These are phyloP conservation scores for Gephyroberyx darwinii DNA, from an alignment of 2,797 vertebrate genomes.

Conservation along the genomic window DNA sequence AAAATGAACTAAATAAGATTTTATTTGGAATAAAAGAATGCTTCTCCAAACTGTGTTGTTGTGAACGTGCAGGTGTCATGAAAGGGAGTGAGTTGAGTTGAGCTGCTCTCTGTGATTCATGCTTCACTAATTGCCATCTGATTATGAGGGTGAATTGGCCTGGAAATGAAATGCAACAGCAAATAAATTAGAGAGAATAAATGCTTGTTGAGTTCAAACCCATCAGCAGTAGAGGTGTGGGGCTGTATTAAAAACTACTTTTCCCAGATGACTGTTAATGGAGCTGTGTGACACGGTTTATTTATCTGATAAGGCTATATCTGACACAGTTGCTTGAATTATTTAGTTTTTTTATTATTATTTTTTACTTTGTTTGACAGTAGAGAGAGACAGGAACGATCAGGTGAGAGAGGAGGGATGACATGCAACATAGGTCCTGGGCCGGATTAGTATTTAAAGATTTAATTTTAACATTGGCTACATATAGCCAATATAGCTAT, in stretches of 20 bases:
- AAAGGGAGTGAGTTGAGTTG: conserved; percentile 56
- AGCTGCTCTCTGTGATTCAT: conserved; percentile 71
- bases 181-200: conserved; percentile 78
- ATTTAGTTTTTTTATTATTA: too few relatives aligned
- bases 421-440: too few relatives aligned
- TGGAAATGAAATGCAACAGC: conserved; percentile 74
- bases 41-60: conserved; percentile 80
- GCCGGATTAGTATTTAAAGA: too few relatives aligned
- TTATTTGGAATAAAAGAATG: conserved; percentile 84
- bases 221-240: conserved; percentile 55
- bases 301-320: conserved; percentile 67
- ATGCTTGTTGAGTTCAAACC: conserved; percentile 72
- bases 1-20: conserved; percentile 76
- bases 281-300: conserved; percentile 58
- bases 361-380: too few relatives aligned
- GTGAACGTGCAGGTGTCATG: conserved; percentile 74
- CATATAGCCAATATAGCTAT: conserved; percentile 9
- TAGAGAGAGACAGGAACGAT: too few relatives aligned
- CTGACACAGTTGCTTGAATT: conserved; percentile 27
- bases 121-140: conserved; percentile 77
- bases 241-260: conserved; percentile 66
- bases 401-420: too few relatives aligned
- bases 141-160: conserved; percentile 76
- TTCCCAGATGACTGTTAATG: conserved; percentile 69
- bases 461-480: too few relatives aligned